A percentile compares a stretch with the other conserved stretches of the same genome.
These are phyloP conservation scores for Clarias gariepinus DNA, from an alignment of 2,113 vertebrate species.

Conservation along the genomic window DNA sequence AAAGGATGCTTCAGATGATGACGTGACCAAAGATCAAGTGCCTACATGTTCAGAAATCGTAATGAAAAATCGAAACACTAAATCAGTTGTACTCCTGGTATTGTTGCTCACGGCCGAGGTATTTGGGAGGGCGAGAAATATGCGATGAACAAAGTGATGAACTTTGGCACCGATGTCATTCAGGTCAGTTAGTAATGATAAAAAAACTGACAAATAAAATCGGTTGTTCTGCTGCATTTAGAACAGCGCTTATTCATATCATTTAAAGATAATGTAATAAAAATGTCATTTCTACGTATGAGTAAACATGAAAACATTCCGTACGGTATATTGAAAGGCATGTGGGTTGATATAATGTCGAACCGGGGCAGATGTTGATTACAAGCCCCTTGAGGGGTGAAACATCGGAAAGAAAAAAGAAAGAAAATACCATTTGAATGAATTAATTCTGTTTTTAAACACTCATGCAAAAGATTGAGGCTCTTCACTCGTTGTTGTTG, in stretches of 20 bases:
- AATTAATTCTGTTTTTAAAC: conserved; percentile 21
- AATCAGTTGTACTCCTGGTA: conserved; percentile 12
- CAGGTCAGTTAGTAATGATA: neutral
- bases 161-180: neutral
- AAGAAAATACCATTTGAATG: conserved; percentile 31
- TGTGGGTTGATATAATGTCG: conserved; percentile 16
- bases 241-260: too few species aligned
- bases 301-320: too few species aligned
- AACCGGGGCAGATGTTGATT: conserved; percentile 55
- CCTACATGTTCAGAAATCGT: neutral
- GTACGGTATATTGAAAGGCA: neutral
- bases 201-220: neutral
- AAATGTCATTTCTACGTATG: too few species aligned
- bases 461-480: neutral
- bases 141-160: neutral
- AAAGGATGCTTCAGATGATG: neutral
- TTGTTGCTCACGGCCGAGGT: conserved; percentile 30
- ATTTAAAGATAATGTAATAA: too few species aligned
- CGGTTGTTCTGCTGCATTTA: neutral
- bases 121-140: conserved; percentile 30
- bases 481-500: neutral
- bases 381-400: conserved; percentile 23
- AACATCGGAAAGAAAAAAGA: conserved; percentile 6
- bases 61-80: neutral
- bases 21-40: neutral